Base-by-base conservation (phyloP, 2,888 invertebrate genomes). In the Eucriotettix oculatus region DNA sequence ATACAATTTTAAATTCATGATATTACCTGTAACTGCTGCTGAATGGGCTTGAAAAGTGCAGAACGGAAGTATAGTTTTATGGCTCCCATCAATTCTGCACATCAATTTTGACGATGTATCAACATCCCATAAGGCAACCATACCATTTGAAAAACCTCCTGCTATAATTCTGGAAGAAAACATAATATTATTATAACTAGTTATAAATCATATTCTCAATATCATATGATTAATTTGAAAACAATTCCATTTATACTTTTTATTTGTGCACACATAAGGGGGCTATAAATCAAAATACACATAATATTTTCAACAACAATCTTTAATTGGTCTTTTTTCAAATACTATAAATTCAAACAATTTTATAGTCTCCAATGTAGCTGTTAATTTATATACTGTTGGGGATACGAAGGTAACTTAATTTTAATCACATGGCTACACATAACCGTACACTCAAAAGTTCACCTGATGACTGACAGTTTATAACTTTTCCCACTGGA, bases 121-220 rank as follows among this genome's bases (percentile, higher is more conserved):
- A 16, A 87, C 66, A 69, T 86, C 77, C 75, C 79, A 87, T n/a
- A 82, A 69, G 7, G 81, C 84, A 2, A 81, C 77, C 42, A 80
- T 75, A 1, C 87, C 87, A 68, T 84, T 82, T 0, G 82, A 76
- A 68, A 84, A 86, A 2, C 86, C 86, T 1, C 82, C 85, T n/a
- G 79, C 77, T 55, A 87, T 57, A 41, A 59, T 69, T 65, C 80
- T 80, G 70, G 60, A 75, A 73, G 66, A 61, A 64, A 64, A 67
- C 43, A 44, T 43, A 29, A 48, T 48, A 3, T 12, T 48, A 48
- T 48, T n/a, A 48, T 48, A 1, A 48, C n/a, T 48, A 12, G n/a
- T 14, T 48, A 48, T 48, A 48, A 48, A 48, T 48, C 48, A 48
- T 14, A 48, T 48, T 14, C 1, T n/a, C 48, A 14, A 14, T 12